These are phyloP conservation scores for Abramis brama DNA, from an alignment of 2,113 vertebrate species.

Conservation along the genomic window DNA sequence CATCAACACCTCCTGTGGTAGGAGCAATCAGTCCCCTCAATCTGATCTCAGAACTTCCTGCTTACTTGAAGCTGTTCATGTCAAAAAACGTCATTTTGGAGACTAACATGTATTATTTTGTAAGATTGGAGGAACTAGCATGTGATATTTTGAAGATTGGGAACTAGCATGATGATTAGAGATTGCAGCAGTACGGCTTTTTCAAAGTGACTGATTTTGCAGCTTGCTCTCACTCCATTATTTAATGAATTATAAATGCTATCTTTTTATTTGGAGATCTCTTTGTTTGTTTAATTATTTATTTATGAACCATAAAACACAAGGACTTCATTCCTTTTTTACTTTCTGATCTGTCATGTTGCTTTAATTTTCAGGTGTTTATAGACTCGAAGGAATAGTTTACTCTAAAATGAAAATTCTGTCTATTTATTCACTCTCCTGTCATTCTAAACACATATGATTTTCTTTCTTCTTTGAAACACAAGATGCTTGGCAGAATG, in stretches of 20 bases:
- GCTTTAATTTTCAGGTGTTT: background rate
- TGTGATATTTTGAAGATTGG: background rate
- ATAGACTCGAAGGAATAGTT: background rate
- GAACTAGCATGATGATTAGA: background rate
- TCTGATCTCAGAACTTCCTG: conserved; percentile 4
- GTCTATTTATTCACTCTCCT: background rate
- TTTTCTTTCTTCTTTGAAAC: background rate
- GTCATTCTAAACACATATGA: background rate
- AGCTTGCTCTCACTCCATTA: background rate
- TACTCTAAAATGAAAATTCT: background rate
- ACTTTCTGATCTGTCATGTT: background rate
- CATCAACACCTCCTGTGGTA: conserved; percentile 99
- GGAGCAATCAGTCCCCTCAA: conserved; percentile 52
- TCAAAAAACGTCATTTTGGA: background rate
- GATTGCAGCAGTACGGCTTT: background rate
- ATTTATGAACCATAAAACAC: background rate
- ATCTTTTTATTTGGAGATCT: background rate
- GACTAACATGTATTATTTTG: background rate
- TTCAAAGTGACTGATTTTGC: background rate
- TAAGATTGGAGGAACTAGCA: background rate
- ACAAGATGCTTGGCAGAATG: background rate
- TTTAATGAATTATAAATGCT: background rate
- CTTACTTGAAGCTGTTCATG: background rate
- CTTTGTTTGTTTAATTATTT: background rate
- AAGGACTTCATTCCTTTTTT: background rate